These are phyloP conservation scores for Ianthella basta DNA, from an alignment of 37 sponge, comb jelly and placozoan species.

Conservation along the genomic window DNA sequence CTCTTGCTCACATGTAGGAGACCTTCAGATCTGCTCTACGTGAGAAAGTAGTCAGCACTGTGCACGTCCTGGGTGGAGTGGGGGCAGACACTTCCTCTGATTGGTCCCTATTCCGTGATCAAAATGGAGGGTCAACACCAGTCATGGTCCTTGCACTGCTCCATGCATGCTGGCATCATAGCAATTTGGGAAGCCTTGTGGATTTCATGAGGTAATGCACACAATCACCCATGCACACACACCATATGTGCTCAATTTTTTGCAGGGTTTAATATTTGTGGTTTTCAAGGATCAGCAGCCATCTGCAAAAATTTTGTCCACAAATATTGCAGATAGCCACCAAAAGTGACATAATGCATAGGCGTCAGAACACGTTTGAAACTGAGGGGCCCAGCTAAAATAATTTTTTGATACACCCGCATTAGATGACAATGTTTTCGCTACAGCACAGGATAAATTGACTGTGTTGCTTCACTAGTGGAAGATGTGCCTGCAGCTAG, in stretches of 20 bases:
- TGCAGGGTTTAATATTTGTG: no score
- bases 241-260: neutral
- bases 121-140: neutral
- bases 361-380: no score
- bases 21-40: constrained; percentile 37
- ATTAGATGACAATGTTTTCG: no score
- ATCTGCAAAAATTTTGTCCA: no score
- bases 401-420: no score
- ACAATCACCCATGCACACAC: neutral
- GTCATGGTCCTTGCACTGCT: constrained; percentile 61
- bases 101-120: constrained; percentile 13
- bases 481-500: no score
- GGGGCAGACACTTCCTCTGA: constrained; percentile 2
- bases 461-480: no score
- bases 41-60: constrained; percentile 32
- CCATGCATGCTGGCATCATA: constrained; percentile 82
- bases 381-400: no score
- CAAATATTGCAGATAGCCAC: no score
- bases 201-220: constrained; percentile 41
- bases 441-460: no score
- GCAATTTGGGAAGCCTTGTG: constrained; percentile 66
- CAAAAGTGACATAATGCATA: no score
- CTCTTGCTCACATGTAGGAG: constrained; percentile 29
- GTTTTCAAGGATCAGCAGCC: no score
- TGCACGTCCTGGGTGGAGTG: neutral